A percentile compares a stretch with the other conserved stretches of the same genome.
These are phyloP conservation scores for Calliphora vicina DNA, from an alignment of 1,140 invertebrate genomes.

Conservation along the genomic window DNA sequence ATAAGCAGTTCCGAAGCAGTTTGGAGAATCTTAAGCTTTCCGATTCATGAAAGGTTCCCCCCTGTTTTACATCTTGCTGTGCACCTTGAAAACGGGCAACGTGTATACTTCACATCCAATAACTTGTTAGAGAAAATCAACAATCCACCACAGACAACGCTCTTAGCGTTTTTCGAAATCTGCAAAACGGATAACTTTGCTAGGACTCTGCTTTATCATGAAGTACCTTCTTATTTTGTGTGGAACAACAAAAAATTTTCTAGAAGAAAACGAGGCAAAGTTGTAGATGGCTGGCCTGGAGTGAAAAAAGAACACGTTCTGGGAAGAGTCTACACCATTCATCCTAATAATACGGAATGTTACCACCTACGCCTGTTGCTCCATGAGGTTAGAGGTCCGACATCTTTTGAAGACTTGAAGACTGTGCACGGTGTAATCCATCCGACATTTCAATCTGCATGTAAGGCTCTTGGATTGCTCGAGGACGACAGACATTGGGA, in stretches of 20 bases:
- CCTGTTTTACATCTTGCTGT: slow-evolving; percentile 7
- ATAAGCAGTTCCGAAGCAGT: slow-evolving; percentile 45
- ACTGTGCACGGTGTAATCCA: neutral
- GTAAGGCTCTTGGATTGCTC: neutral
- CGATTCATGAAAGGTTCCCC: slow-evolving; percentile 57
- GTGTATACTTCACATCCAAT: slow-evolving; percentile 52
- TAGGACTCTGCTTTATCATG: slow-evolving; percentile 23
- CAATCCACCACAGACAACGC: neutral
- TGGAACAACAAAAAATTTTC: neutral
- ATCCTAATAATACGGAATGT: neutral
- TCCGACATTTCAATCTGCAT: neutral
- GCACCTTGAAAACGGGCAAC: slow-evolving; percentile 46
- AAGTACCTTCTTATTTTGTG: neutral
- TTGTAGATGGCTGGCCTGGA: neutral
- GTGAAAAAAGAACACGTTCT: neutral
- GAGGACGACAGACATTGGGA: neutral
- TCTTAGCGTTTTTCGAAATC: slow-evolving; percentile 24
- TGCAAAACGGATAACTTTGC: slow-evolving; percentile 18
- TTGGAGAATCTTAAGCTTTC: slow-evolving; percentile 56
- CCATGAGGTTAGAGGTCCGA: neutral
- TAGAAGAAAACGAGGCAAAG: neutral
- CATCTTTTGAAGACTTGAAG: neutral
- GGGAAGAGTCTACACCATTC: neutral
- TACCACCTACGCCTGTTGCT: neutral
- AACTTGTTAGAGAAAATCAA: slow-evolving; percentile 39